These are phyloP conservation scores for Neosilurus hyrtlii DNA, from an alignment of 2,797 vertebrate species.

Conservation along the genomic window DNA sequence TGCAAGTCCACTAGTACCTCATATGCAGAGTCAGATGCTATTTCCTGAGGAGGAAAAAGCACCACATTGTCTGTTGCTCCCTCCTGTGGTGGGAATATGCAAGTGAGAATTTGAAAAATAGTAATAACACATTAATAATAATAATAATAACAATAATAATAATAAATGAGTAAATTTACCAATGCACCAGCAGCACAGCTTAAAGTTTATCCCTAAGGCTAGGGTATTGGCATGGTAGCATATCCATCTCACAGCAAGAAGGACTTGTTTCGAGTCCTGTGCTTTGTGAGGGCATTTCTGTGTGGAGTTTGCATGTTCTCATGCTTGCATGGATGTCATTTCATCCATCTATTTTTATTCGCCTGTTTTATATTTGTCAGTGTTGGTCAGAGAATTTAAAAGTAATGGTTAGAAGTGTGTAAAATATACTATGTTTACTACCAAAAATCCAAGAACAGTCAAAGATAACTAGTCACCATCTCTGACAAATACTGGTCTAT, in stretches of 20 bases:
- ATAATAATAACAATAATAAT: background rate
- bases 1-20: conserved; percentile 47
- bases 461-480: conserved; percentile 20
- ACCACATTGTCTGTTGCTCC: conserved; percentile 69
- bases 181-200: conserved; percentile 38
- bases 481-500: conserved; percentile 31
- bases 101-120: conserved; percentile 39
- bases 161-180: background rate
- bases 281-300: too few relatives aligned
- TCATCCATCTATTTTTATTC: too few relatives aligned
- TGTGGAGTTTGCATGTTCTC: too few relatives aligned
- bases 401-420: background rate
- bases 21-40: conserved; percentile 58
- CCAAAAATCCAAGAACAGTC: background rate
- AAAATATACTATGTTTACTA: background rate
- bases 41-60: conserved; percentile 70
- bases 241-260: too few relatives aligned
- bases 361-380: background rate
- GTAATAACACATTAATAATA: background rate
- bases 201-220: conserved; percentile 45
- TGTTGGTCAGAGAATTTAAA: background rate
- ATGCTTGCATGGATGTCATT: too few relatives aligned
- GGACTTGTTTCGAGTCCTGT: too few relatives aligned
- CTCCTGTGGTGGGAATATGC: conserved; percentile 74
- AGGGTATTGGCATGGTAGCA: too few relatives aligned